Evolutionary conservation across 2,797 vertebrate genomes (phyloP).

Genomic region (Hydrolagus colliei): DNA sequence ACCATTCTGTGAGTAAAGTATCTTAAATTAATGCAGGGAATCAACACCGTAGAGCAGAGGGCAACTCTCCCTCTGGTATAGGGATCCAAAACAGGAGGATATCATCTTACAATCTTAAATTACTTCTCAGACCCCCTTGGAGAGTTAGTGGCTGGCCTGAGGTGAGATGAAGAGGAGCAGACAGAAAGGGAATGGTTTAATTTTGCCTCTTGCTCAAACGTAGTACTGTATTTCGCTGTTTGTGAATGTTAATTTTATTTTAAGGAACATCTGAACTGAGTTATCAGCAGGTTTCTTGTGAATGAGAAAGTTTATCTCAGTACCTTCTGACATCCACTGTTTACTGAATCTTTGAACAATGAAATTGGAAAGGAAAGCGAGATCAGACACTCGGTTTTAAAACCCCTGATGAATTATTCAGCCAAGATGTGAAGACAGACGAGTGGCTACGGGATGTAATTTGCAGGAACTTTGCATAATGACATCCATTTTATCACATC

Average conservation of each 20-base stretch:
- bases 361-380: conserved; percentile 8
- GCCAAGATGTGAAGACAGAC: conserved; percentile 11
- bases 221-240: neutral
- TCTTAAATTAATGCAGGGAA: neutral
- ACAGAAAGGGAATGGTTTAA: neutral
- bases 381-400: conserved; percentile 19
- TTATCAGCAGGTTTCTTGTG: neutral
- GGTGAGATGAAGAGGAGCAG: neutral
- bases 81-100: too few relatives aligned
- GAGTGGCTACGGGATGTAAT: conserved; percentile 25
- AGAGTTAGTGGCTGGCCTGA: neutral
- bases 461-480: conserved; percentile 30
- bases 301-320: neutral
- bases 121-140: too few relatives aligned
- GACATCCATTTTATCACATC: conserved; percentile 30
- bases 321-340: neutral
- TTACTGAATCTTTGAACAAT: conserved; percentile 23
- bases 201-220: neutral
- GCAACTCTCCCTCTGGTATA: neutral
- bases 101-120: too few relatives aligned
- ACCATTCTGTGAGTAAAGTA: neutral
- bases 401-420: conserved; percentile 29
- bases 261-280: neutral
- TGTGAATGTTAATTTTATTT: neutral
- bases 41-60: neutral